Evolutionary conservation across 2,797 vertebrate species (phyloP).

Genomic region (Eulemur coronatus): DNA sequence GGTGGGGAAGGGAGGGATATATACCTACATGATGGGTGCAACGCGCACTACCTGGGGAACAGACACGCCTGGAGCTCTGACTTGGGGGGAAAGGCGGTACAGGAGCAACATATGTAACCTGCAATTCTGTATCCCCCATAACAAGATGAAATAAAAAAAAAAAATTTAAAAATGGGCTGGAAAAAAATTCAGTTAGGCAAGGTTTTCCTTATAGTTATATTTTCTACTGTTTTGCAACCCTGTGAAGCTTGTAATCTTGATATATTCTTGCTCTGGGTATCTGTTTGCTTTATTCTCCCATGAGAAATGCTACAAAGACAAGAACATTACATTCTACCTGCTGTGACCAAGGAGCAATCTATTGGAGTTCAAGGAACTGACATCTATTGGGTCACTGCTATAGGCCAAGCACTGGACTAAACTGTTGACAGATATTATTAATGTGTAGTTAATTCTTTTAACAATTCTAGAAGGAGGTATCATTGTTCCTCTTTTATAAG

Average conservation of each 20-base stretch:
- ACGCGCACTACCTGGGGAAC: too few species aligned
- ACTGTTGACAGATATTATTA: not conserved
- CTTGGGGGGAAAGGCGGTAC: too few species aligned
- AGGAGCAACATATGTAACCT: too few species aligned
- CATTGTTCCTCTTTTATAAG: not conserved
- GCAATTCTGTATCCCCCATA: too few species aligned
- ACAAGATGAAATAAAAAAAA: too few species aligned
- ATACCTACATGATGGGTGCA: too few species aligned
- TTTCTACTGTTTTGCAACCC: constrained; percentile 3
- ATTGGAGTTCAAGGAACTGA: not conserved
- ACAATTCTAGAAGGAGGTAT: not conserved
- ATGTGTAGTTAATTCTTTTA: not conserved
- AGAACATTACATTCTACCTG: not conserved
- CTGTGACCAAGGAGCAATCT: not conserved
- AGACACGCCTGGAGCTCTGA: too few species aligned
- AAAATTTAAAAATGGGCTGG: constrained; percentile 88
- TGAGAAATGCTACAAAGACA: constrained; percentile 28
- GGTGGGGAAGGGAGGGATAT: too few species aligned
- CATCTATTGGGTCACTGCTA: not conserved
- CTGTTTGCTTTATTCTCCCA: not conserved
- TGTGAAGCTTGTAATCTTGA: not conserved
- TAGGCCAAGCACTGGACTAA: not conserved
- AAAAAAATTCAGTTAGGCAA: constrained; percentile 19
- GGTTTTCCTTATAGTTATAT: constrained; percentile 9
- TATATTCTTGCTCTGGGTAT: not conserved